Evolutionary conservation across 2,113 vertebrate species (phyloP), one percentile per base, ranked within the genome.

Genomic region (Chionomys nivalis): DNA sequence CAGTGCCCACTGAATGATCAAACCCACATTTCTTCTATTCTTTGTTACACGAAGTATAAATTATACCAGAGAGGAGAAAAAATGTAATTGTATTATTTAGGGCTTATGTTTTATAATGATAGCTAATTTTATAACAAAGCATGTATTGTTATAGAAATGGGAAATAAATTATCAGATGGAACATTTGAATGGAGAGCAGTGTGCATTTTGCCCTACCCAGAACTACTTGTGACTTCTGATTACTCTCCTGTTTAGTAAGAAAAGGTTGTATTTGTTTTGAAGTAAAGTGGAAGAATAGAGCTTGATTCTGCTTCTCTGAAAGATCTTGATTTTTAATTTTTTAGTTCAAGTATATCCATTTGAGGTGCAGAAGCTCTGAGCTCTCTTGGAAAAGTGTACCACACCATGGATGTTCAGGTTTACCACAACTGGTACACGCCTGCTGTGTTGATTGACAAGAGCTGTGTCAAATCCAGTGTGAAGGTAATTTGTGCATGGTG

Each of bases 41-140:
- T 87, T 65, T 94, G 61, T 87, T 92, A 21, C 85, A 78, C 66
- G 95, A 95, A 94, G 93, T 42, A 70, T 88, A 96, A 94, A 31
- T 87, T 76, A 95, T 91, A 44, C n/a, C 73, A 77, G 63, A 97
- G 72, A 97, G 70, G 94, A 49, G 0, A 5, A 93, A 58, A 97
- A 87, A 1, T n/a, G 26, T 96, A 98, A 98, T 91, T 97, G 92
- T 96, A 96, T 98, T 96, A 96, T 94, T 94, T 89, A 89, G 97
- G 81, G 82, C 87, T 92, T 97, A 26, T 96, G 95, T 89, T 91
- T 91, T 96, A 81, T 63, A 96, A 88, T 94, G 93, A 42, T 91
- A 93, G 68, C 96, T 96, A 92, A 97, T 90, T 94, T 91, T 85
- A 87, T 94, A 92, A 85, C 73, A 91, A 93, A 97, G 89, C 52